Evolutionary conservation across 2,797 vertebrate species (phyloP).

Genomic region (Aythya fuligula): DNA sequence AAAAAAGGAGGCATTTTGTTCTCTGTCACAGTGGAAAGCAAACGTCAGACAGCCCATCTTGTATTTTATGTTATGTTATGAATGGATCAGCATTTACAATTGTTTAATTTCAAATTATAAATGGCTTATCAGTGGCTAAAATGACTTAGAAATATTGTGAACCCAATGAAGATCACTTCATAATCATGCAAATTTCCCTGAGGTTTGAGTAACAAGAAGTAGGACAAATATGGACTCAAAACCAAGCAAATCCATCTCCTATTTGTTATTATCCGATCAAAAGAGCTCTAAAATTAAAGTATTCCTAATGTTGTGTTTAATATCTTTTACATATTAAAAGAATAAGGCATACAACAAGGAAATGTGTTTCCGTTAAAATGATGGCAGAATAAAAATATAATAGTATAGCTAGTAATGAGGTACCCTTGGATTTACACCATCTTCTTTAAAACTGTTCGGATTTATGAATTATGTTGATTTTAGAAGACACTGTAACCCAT

Average conservation of each 20-base stretch:
- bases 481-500: background rate
- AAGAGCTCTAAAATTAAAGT: background rate
- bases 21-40: background rate
- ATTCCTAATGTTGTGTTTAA: background rate
- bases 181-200: background rate
- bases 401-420: background rate
- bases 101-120: conserved; percentile 60
- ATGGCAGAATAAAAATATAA: background rate
- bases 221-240: conserved; percentile 10
- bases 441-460: background rate
- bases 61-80: conserved; percentile 13
- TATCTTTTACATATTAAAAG: background rate
- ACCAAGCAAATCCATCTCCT: background rate
- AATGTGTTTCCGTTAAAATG: background rate
- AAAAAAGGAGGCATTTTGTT: conserved; percentile 36
- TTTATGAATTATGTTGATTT: background rate
- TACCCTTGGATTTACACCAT: background rate
- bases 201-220: background rate
- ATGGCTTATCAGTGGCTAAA: conserved; percentile 13
- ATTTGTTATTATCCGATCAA: background rate
- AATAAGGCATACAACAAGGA: background rate
- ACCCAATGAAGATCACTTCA: background rate
- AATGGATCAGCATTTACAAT: conserved; percentile 64
- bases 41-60: background rate
- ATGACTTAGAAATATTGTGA: background rate